Conservation (phyloP, 2,797 vertebrate species). For the Corythornis leucogaster region DNA sequence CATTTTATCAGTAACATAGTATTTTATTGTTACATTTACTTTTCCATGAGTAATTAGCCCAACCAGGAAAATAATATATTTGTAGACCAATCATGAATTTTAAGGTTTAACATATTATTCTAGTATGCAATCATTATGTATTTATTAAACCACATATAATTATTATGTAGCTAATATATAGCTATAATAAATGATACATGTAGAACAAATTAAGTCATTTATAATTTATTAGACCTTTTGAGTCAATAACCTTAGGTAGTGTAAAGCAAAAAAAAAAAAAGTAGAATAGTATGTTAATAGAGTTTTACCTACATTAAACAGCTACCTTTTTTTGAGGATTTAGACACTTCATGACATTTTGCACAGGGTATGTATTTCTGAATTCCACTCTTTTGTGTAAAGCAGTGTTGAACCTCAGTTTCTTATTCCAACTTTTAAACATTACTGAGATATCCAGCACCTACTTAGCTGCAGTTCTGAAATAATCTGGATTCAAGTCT, state of each 20-base stretch:
- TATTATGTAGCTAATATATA: background rate
- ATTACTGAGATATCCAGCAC: background rate
- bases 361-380: background rate
- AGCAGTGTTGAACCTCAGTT: background rate
- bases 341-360: background rate
- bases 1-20: background rate
- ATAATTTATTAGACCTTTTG: background rate
- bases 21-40: background rate
- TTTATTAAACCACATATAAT: background rate
- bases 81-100: background rate
- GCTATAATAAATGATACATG: background rate
- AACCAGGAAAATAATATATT: background rate
- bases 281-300: background rate
- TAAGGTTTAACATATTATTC: background rate
- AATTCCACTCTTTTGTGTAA: background rate
- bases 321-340: background rate
- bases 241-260: background rate
- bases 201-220: background rate
- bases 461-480: background rate
- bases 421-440: background rate
- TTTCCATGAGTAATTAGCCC: background rate
- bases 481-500: constrained; percentile 3
- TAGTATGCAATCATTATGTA: background rate
- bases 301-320: background rate
- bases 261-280: background rate